Evolutionary conservation across 2,797 vertebrate genomes (phyloP), one percentile per base, ranked within the genome.

Genomic region (Silurus lanzhouensis): DNA sequence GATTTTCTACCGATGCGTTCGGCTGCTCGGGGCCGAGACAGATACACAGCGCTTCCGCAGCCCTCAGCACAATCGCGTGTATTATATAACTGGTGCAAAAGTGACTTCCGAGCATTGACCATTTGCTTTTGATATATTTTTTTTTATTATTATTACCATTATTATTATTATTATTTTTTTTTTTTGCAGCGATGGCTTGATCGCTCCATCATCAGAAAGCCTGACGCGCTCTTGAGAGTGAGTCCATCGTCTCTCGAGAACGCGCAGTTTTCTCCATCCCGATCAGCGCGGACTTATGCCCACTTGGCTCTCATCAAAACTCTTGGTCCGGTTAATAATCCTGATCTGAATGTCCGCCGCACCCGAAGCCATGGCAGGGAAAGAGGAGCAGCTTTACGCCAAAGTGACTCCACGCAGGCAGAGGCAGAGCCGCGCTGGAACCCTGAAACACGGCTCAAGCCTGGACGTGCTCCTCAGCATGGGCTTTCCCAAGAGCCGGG

Each of bases 401-500:
- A 96, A 96, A 96, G 96, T 97, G 93, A 96, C 96, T 91, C 97
- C 98, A 85, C 94, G 97, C 90, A 96, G 96, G 91, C 95, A 93
- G 94, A 93, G 97, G 85, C 97, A 97, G 94, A 96, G 60, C 92
- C 96, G 97, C 79, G 89, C 95, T 15, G 95, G 94, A 78, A 97
- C 96, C 90, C 83, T 98, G 93, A 98, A 97, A 91, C 97, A 97
- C 86, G 97, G 97, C 88, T 97, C 96, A 2, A 94, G 96, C 90
- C 94, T 98, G 93, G 97, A 98, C 86, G 96, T 98, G 90, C 95
- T 98, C 85, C 96, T 98, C 87, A 97, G 97, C 91, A 98, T 98
- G 97, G 97, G 98, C 79, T 98, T 98, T 92, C 97, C 98, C 86
- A 96, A 95, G 92, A 96, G 96, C 88, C 96, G 98, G 93, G 98